Conservation (phyloP, 2,113 vertebrate species). For the Falco punctatus region DNA sequence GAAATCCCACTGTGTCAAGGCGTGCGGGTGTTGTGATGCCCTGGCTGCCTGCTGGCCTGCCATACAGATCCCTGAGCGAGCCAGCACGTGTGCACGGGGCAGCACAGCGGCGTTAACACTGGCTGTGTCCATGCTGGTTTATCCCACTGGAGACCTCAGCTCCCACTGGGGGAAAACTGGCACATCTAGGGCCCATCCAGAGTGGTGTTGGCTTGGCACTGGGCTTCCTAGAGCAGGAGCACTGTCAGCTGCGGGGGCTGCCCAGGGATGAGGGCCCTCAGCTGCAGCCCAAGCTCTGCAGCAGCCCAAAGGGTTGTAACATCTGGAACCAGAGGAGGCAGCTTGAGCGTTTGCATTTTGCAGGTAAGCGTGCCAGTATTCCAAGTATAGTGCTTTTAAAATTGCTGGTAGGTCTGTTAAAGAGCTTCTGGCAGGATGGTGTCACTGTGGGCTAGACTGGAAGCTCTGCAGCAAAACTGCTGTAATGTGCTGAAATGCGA, state of each 20-base stretch:
- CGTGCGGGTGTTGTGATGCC: background rate
- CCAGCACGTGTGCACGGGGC: background rate
- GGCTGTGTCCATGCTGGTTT: background rate
- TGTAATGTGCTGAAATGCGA: background rate
- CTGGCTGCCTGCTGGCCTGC: background rate
- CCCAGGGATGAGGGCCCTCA: background rate
- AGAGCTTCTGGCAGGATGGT: background rate
- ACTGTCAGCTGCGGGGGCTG: background rate
- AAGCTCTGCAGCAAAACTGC: background rate
- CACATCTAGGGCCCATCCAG: no score
- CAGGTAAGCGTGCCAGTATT: background rate
- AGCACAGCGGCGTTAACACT: background rate
- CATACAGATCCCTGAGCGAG: fast-evolving
- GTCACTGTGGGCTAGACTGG: background rate
- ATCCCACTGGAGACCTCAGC: background rate
- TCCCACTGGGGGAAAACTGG: background rate
- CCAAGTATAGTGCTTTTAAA: background rate
- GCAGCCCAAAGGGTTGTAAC: background rate
- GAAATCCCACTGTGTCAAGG: no score
- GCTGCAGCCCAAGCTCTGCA: background rate
- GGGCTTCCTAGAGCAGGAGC: background rate
- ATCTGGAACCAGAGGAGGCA: background rate
- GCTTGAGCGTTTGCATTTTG: background rate
- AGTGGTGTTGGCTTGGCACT: background rate
- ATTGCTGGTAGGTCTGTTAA: background rate